A percentile compares a stretch with the other conserved stretches of the same genome.
Conservation (phyloP, 2,888 invertebrate species). For the Hetaerina titia region DNA sequence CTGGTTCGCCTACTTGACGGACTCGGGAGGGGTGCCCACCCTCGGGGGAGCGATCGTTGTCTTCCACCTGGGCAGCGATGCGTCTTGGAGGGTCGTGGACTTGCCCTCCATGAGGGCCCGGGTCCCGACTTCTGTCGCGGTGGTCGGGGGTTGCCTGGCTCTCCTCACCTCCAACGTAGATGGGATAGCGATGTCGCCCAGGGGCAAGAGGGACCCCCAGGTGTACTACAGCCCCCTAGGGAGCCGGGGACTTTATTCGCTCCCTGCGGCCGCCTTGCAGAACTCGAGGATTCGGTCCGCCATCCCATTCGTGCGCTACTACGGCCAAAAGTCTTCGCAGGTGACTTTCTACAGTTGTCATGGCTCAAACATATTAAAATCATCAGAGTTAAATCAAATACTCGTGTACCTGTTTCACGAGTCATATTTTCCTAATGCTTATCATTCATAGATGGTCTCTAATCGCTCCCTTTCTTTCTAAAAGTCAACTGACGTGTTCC, state of each 20-base stretch:
- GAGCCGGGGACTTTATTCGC: slow-evolving; percentile 83
- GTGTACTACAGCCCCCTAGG: slow-evolving; percentile 86
- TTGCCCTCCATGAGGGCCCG: slow-evolving; percentile 82
- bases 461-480: too few relatives aligned
- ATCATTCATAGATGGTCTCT: too few relatives aligned
- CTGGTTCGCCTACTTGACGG: slow-evolving; percentile 70
- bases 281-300: slow-evolving; percentile 70
- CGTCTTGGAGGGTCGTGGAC: slow-evolving; percentile 86
- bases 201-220: slow-evolving; percentile 73
- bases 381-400: too few relatives aligned
- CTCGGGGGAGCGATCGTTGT: slow-evolving; percentile 86
- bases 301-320: slow-evolving; percentile 80
- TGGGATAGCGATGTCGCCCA: slow-evolving; percentile 84
- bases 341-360: not conserved
- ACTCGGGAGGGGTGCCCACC: slow-evolving; percentile 82
- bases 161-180: slow-evolving; percentile 83
- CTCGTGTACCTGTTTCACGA: too few relatives aligned
- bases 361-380: too few relatives aligned
- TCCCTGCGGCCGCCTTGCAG: slow-evolving; percentile 82
- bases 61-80: slow-evolving; percentile 82
- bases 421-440: too few relatives aligned
- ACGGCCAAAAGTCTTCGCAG: slow-evolving; percentile 84
- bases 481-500: too few relatives aligned
- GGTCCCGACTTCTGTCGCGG: slow-evolving; percentile 80
- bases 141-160: slow-evolving; percentile 78